Conservation (phyloP, 2,888 invertebrate genomes). For the Mystacides longicornis region DNA sequence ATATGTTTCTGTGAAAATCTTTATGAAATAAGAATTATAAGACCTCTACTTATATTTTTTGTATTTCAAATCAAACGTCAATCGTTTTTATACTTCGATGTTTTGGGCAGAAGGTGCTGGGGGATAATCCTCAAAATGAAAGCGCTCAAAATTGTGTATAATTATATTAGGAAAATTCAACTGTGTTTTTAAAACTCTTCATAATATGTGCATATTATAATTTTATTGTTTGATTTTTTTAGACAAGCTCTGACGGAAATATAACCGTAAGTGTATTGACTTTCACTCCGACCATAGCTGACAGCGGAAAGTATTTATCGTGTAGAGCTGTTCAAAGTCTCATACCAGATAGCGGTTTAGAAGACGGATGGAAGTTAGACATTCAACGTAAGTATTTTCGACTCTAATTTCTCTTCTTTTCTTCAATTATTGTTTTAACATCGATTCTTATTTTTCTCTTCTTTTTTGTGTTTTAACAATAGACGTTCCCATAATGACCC, state of each 20-base stretch:
- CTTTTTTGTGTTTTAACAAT: constrained; percentile 26
- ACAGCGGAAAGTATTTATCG: constrained; percentile 67
- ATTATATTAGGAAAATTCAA: no score
- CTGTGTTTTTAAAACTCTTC: no score
- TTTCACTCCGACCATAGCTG: constrained; percentile 71
- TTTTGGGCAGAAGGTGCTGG: no score
- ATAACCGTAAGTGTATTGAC: constrained; percentile 69
- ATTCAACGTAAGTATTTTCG: constrained; percentile 80
- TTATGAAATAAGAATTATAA: no score
- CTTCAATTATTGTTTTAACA: neutral
- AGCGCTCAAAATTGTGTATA: no score
- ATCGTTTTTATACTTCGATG: no score
- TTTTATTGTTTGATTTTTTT: constrained; percentile 21
- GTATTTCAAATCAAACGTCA: no score
- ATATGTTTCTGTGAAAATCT: no score
- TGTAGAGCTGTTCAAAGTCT: constrained; percentile 72
- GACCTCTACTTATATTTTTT: no score
- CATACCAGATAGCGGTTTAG: constrained; percentile 66
- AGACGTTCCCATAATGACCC: constrained; percentile 78
- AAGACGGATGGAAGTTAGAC: constrained; percentile 74
- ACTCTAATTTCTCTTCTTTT: no score
- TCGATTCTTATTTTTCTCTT: neutral
- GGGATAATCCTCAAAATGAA: no score
- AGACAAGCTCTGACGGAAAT: constrained; percentile 64
- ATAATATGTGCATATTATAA: no score